Evolutionary conservation across 2,888 invertebrate genomes (phyloP).

Genomic region (Hyles lineata): DNA sequence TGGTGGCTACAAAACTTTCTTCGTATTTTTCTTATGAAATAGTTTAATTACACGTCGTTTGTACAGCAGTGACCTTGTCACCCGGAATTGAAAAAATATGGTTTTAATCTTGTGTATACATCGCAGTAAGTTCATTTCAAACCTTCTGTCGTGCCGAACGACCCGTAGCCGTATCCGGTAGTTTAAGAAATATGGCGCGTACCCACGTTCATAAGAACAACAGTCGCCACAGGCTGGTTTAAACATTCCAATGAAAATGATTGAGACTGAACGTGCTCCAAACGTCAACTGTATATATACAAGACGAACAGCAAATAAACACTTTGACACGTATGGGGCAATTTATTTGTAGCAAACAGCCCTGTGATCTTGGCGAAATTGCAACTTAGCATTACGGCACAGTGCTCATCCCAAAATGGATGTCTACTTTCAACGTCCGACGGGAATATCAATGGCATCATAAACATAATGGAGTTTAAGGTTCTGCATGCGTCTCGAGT

Average conservation of each 20-base stretch:
- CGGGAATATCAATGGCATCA: slow-evolving; percentile 68
- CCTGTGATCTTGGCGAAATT: not conserved
- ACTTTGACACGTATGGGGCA: slow-evolving; percentile 34
- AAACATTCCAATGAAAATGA: slow-evolving; percentile 11
- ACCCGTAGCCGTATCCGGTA: not conserved
- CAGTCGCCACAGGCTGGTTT: not conserved
- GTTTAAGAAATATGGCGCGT: not conserved
- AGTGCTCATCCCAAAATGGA: slow-evolving; percentile 5
- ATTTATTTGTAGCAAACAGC: not conserved
- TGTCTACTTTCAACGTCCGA: slow-evolving; percentile 43
- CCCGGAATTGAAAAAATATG: slow-evolving; percentile 57
- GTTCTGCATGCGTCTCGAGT: slow-evolving; percentile 51
- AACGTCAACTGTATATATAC: slow-evolving; percentile 30
- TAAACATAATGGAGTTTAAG: slow-evolving; percentile 65
- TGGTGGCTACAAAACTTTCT: not conserved
- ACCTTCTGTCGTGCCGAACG: not conserved
- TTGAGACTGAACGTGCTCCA: slow-evolving; percentile 36
- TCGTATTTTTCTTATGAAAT: slow-evolving; percentile 4
- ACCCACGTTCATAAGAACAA: slow-evolving; percentile 1
- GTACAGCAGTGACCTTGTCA: slow-evolving; percentile 52
- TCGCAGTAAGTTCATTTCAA: not conserved
- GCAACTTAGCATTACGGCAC: not conserved
- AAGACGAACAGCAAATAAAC: slow-evolving; percentile 31
- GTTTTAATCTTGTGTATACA: slow-evolving; percentile 56
- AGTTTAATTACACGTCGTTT: not conserved